Evolutionary conservation across 2,797 vertebrate genomes (phyloP).

Genomic region (Phrynocephalus forsythii): DNA sequence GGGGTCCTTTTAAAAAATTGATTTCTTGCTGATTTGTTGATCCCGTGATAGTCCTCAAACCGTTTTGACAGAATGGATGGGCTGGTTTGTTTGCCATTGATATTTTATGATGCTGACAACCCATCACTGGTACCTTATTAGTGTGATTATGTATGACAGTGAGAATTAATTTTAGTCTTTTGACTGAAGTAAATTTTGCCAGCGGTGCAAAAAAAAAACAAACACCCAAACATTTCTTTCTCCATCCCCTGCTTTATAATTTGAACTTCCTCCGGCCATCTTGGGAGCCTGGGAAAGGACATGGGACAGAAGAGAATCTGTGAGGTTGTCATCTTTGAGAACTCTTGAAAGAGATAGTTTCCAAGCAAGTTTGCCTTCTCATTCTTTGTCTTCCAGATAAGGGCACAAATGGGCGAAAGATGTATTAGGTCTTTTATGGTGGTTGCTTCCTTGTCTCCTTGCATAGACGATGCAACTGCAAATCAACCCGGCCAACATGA

Average conservation of each 20-base stretch:
- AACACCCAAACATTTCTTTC: too few species aligned
- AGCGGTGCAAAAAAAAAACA: slow-evolving; percentile 20
- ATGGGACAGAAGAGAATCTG: neutral
- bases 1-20: neutral
- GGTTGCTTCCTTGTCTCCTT: too few species aligned
- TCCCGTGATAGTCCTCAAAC: slow-evolving; percentile 1
- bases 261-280: neutral
- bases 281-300: neutral
- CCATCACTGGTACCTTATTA: neutral
- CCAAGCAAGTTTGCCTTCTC: neutral
- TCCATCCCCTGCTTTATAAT: neutral
- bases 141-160: neutral
- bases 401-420: neutral
- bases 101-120: slow-evolving; percentile 28
- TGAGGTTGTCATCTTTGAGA: neutral
- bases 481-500: neutral
- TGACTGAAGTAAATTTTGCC: slow-evolving; percentile 30
- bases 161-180: neutral
- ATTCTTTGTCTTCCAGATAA: neutral
- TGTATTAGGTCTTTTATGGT: neutral
- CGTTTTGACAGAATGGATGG: neutral
- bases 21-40: neutral
- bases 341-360: neutral
- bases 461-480: neutral
- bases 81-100: neutral